Evolutionary conservation across 2,113 vertebrate genomes (phyloP).

Genomic region (Tautogolabrus adspersus): DNA sequence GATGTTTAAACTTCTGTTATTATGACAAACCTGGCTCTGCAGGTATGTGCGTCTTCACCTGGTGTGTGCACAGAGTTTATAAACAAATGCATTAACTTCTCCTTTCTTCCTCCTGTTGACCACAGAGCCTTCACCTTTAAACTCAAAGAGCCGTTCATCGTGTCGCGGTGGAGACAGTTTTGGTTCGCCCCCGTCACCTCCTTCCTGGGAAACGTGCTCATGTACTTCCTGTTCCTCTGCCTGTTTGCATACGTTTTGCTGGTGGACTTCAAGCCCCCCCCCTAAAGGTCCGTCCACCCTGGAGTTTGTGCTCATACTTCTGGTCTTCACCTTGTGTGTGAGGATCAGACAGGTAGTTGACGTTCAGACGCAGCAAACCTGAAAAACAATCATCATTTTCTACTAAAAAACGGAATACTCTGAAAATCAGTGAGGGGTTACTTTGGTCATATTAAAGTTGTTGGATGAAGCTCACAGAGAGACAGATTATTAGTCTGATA

Average conservation of each 20-base stretch:
- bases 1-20: too few relatives aligned
- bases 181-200: constrained; percentile 90
- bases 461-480: too few relatives aligned
- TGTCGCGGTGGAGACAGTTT: constrained; percentile 88
- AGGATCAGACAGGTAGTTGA: constrained; percentile 87
- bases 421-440: too few relatives aligned
- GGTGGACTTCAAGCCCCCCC: constrained; percentile 81
- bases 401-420: neutral
- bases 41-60: too few relatives aligned
- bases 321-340: constrained; percentile 93
- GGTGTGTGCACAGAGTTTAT: too few relatives aligned
- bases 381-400: neutral
- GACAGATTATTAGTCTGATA: too few relatives aligned
- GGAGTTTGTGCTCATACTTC: constrained; percentile 88
- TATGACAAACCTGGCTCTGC: too few relatives aligned
- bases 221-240: constrained; percentile 92
- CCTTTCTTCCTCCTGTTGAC: neutral
- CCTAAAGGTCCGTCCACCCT: constrained; percentile 71
- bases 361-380: neutral
- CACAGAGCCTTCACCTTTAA: constrained; percentile 29
- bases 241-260: constrained; percentile 89
- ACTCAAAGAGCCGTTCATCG: constrained; percentile 62
- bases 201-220: constrained; percentile 91
- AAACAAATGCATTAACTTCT: too few relatives aligned
- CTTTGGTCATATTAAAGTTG: too few relatives aligned